Conservation (phyloP, 2,888 invertebrate species). For the Meloe dianella region DNA sequence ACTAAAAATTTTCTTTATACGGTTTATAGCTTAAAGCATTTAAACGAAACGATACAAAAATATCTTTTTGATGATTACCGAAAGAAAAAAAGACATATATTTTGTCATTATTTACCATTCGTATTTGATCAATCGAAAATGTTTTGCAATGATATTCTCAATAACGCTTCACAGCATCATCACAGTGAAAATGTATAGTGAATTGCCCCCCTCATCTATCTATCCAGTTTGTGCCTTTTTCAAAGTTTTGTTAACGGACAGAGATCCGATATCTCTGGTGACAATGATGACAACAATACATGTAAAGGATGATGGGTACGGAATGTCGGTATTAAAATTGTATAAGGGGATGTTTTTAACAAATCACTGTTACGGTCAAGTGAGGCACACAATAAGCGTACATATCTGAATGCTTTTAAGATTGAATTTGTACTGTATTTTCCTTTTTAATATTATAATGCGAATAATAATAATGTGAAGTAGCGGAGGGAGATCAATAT, state of each 20-base stretch:
- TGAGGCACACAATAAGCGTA: neutral
- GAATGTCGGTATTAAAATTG: conserved; percentile 11
- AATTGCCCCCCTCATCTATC: conserved; percentile 17
- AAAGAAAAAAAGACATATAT: conserved; percentile 42
- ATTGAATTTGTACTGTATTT: conserved; percentile 17
- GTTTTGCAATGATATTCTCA: conserved; percentile 32
- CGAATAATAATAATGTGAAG: conserved; percentile 12
- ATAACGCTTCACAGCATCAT: conserved; percentile 4
- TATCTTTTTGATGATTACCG: conserved; percentile 29
- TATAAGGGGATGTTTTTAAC: conserved; percentile 8
- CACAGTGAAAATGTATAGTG: neutral
- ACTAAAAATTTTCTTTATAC: neutral
- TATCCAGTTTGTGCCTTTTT: conserved; percentile 43
- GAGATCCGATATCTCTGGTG: conserved; percentile 50
- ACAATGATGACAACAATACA: conserved; percentile 49
- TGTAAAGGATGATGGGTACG: conserved; percentile 18
- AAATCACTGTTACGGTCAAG: conserved; percentile 9
- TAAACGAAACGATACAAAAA: conserved; percentile 46
- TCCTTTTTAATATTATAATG: conserved; percentile 10
- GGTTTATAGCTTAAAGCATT: conserved; percentile 31
- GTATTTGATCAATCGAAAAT: conserved; percentile 51
- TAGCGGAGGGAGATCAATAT: conserved; percentile 5
- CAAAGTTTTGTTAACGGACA: conserved; percentile 42
- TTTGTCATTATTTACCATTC: conserved; percentile 38
- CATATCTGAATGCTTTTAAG: neutral